phyloP scores from a whole-genome alignment of 2,113 vertebrate species.

The Anolis carolinensis region DNA sequence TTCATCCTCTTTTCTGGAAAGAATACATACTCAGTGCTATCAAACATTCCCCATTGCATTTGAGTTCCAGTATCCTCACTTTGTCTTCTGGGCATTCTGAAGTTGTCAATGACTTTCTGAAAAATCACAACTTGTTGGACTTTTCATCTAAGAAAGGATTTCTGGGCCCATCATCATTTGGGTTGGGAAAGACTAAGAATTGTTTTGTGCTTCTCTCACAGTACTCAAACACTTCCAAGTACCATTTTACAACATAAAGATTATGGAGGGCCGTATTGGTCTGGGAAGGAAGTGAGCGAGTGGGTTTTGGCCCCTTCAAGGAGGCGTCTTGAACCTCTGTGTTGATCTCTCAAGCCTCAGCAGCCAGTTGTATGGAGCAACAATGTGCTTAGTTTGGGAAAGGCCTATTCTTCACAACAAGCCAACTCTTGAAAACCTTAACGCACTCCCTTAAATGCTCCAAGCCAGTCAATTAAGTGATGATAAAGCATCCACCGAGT shows the following conservation, averaged over 20 bases:
- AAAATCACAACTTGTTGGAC: too few relatives aligned
- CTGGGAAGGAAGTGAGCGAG: neutral
- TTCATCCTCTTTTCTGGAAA: too few relatives aligned
- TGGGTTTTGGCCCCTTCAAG: neutral
- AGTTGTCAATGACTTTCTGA: too few relatives aligned
- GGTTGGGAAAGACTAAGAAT: neutral
- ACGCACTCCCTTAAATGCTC: neutral
- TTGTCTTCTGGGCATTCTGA: too few relatives aligned
- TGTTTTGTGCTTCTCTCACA: neutral
- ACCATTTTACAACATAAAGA: neutral
- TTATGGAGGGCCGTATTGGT: neutral
- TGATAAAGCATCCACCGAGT: conserved; percentile 76
- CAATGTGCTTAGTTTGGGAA: neutral
- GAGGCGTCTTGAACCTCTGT: neutral
- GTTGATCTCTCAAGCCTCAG: neutral
- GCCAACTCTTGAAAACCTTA: conserved; percentile 1
- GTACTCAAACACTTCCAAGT: neutral
- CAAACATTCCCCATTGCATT: too few relatives aligned
- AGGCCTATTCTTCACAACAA: neutral
- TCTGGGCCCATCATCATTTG: neutral
- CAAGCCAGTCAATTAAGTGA: conserved; percentile 61
- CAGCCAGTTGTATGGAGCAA: neutral
- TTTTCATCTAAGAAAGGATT: neutral
- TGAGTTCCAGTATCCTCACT: too few relatives aligned
- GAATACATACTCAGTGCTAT: too few relatives aligned